A percentile compares a stretch with the other conserved stretches of the same genome.
Evolutionary conservation across 2,797 vertebrate genomes (phyloP).

Genomic region (Pipistrellus pygmaeus): DNA sequence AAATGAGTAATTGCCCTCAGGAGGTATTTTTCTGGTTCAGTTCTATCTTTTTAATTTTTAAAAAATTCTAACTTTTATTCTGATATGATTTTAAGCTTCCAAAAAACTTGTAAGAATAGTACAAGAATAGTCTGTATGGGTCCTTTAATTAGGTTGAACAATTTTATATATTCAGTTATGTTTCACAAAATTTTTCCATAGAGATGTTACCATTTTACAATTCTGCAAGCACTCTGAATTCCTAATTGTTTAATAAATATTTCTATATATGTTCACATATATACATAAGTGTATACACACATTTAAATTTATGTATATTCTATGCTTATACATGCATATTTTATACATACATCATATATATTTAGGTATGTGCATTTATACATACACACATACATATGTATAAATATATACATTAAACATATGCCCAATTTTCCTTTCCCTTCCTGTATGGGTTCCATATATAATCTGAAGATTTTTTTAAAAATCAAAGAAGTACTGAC

Average conservation of each 20-base stretch:
- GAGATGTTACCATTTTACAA: not conserved
- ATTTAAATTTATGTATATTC: not conserved
- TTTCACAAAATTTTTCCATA: not conserved
- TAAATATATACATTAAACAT: not conserved
- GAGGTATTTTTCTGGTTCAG: not conserved
- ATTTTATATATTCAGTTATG: not conserved
- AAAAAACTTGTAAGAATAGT: not conserved
- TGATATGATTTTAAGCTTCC: not conserved
- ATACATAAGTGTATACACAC: not conserved
- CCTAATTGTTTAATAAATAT: not conserved
- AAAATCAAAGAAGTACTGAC: not conserved
- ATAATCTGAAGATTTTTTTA: not conserved
- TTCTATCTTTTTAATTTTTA: not conserved
- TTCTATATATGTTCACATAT: not conserved
- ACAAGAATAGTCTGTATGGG: not conserved
- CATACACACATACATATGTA: not conserved
- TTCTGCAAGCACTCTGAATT: not conserved
- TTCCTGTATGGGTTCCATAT: not conserved
- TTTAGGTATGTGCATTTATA: not conserved
- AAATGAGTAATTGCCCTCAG: not conserved
- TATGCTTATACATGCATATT: not conserved
- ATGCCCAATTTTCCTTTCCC: not conserved
- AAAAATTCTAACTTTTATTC: not conserved
- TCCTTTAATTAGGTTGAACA: not conserved
- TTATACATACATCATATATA: not conserved